These are phyloP conservation scores for Eupithecia dodoneata DNA, from an alignment of 2,888 invertebrate genomes.

Conservation along the genomic window DNA sequence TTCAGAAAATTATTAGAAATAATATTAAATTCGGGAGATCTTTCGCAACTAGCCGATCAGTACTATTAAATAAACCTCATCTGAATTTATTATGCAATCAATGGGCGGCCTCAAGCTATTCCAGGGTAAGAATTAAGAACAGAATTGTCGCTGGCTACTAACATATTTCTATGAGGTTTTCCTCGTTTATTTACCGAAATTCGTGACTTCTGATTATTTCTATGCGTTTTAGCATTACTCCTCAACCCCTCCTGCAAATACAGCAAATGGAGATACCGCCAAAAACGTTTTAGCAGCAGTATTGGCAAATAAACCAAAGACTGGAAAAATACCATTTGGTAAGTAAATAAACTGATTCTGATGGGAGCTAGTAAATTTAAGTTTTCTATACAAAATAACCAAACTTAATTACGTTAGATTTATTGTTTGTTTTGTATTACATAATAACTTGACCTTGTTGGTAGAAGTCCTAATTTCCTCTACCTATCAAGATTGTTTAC, in stretches of 20 bases:
- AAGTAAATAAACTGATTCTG: slow-evolving; percentile 48
- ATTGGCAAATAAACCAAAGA: slow-evolving; percentile 79
- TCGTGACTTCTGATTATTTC: not conserved
- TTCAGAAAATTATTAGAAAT: slow-evolving; percentile 70
- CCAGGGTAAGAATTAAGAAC: slow-evolving; percentile 59
- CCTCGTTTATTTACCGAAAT: slow-evolving; percentile 17
- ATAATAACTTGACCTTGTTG: slow-evolving; percentile 68
- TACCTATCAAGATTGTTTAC: not conserved
- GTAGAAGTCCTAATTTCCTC: slow-evolving; percentile 43
- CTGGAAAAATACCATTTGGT: slow-evolving; percentile 81
- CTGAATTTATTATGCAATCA: slow-evolving; percentile 64
- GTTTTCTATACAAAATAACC: not conserved
- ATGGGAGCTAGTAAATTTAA: not conserved
- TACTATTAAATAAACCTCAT: slow-evolving; percentile 67
- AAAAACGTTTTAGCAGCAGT: slow-evolving; percentile 81
- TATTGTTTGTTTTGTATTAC: slow-evolving; percentile 41
- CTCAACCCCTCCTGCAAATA: slow-evolving; percentile 56
- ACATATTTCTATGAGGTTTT: slow-evolving; percentile 17
- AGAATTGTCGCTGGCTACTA: not conserved
- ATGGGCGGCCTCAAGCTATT: slow-evolving; percentile 67
- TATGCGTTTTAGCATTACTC: slow-evolving; percentile 65
- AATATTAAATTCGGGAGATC: slow-evolving; percentile 65
- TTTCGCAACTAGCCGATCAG: slow-evolving; percentile 53
- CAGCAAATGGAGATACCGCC: slow-evolving; percentile 66
- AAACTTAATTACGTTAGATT: slow-evolving; percentile 5